Evolutionary conservation across 2,797 vertebrate genomes (phyloP).

Genomic region (Gymnodraco acuticeps): DNA sequence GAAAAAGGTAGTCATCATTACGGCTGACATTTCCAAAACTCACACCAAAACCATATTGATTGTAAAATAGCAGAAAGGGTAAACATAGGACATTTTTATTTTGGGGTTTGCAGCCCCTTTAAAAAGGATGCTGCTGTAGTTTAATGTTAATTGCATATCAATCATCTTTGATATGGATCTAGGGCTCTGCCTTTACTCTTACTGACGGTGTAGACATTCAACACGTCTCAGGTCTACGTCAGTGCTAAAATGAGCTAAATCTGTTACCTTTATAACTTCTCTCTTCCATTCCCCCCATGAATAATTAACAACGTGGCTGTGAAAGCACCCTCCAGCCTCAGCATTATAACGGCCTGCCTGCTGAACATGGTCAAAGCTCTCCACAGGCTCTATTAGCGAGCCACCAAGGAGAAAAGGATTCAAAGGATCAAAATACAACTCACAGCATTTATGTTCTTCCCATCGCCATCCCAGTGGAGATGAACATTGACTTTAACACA

Average conservation of each 20-base stretch:
- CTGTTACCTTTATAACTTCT: conserved; percentile 65
- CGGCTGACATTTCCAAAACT: too few relatives aligned
- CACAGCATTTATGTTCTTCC: conserved; percentile 23
- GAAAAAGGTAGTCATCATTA: too few relatives aligned
- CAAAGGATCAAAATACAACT: conserved; percentile 31
- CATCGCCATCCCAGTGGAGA: neutral
- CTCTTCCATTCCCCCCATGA: conserved; percentile 70
- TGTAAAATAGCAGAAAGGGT: too few relatives aligned
- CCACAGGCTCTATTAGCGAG: conserved; percentile 20
- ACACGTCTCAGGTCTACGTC: conserved; percentile 17
- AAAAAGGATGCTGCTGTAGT: neutral
- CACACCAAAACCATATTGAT: too few relatives aligned
- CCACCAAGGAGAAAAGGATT: conserved; percentile 17
- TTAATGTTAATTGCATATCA: neutral
- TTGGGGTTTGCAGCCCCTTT: too few relatives aligned
- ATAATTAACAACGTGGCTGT: conserved; percentile 77
- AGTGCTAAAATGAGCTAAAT: conserved; percentile 67
- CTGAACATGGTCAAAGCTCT: conserved; percentile 38
- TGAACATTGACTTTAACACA: conserved; percentile 16
- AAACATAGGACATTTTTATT: too few relatives aligned
- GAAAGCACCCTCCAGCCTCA: conserved; percentile 61
- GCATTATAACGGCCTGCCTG: conserved; percentile 30
- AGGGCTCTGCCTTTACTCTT: neutral
- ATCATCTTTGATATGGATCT: neutral
- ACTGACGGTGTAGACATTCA: conserved; percentile 18